Base-by-base conservation (phyloP, 2,797 vertebrate species). In the Gymnothorax javanicus region DNA sequence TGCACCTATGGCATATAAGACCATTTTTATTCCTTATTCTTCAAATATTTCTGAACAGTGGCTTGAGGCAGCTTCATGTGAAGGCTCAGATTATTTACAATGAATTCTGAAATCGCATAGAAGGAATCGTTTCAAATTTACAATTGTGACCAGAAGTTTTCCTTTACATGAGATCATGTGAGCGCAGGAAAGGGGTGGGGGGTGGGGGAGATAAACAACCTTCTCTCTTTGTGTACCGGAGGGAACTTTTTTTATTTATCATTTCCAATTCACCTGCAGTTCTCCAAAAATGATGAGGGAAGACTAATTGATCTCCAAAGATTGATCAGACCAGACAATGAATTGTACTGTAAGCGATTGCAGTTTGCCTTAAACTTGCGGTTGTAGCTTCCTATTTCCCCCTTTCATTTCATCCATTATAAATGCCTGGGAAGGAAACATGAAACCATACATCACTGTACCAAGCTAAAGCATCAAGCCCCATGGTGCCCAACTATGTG, bases 11-110 rank as follows among this genome's bases (percentile, higher is more conserved):
- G 7, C 23, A 17, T 81, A 52, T n/a, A 5, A 75, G 8, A 75
- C 43, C 4, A 56, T 23, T 20, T 56, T 7, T 56, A 17, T 54
- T 9, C 90, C 91, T 92, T 92, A 89, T 90, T 43, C 58, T 84
- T 13, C 73, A 77, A 79, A 85, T 85, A 85, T 88, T 62, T 52
- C 13, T 88, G 77, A n/a, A 54, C 33, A 52, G 59, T 67, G 60
- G 17, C 27, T 43, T 23, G 2, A 43, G 20, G 71, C 82, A 25
- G 79, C 77, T 79, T 86, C 54, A 64, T 17, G 52, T 20, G 27
- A 62, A 20, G 20, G 11, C 56, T 64, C 54, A 17, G 59, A 64
- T 82, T 79, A 67, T 84, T 87, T 73, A 57, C 25, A 7, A 56
- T 50, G 2, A 57, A 33, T 50, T 60, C 57, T 43, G 52, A 27